These are phyloP conservation scores for Epinephelus lanceolatus DNA, from an alignment of 2,113 vertebrate species.

Conservation along the genomic window DNA sequence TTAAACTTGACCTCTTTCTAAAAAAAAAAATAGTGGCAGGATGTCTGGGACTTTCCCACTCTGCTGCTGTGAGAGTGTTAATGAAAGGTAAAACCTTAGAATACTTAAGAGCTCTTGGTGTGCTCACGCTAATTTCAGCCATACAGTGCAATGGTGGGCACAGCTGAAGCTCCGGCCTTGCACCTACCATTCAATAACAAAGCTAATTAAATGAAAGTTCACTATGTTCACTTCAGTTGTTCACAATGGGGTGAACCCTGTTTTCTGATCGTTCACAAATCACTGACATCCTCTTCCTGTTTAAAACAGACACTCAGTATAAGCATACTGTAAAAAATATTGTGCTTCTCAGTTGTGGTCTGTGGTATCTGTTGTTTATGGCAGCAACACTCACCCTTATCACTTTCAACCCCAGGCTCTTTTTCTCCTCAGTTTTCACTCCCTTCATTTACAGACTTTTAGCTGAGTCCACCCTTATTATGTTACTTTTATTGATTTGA, in stretches of 20 bases:
- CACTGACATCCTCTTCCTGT: not conserved
- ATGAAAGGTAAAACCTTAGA: slow-evolving; percentile 58
- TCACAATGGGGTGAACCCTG: not conserved
- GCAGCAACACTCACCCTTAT: not conserved
- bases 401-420: not conserved
- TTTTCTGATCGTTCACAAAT: not conserved
- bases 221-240: not conserved
- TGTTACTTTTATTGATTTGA: not conserved
- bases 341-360: slow-evolving; percentile 6
- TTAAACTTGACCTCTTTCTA: slow-evolving; percentile 10
- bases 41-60: slow-evolving; percentile 43
- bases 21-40: slow-evolving; percentile 31
- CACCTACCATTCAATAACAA: too few species aligned
- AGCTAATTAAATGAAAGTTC: not conserved
- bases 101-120: slow-evolving; percentile 14
- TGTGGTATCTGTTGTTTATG: slow-evolving; percentile 32
- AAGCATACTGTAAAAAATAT: slow-evolving; percentile 3
- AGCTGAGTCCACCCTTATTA: not conserved
- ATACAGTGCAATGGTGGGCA: not conserved
- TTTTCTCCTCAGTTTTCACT: not conserved
- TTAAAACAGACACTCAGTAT: not conserved
- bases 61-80: slow-evolving; percentile 29
- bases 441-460: not conserved
- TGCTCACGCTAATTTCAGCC: slow-evolving; percentile 23
- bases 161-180: not conserved